These are phyloP conservation scores for Lobophora halterata DNA, from an alignment of 2,888 invertebrate genomes.

Conservation along the genomic window DNA sequence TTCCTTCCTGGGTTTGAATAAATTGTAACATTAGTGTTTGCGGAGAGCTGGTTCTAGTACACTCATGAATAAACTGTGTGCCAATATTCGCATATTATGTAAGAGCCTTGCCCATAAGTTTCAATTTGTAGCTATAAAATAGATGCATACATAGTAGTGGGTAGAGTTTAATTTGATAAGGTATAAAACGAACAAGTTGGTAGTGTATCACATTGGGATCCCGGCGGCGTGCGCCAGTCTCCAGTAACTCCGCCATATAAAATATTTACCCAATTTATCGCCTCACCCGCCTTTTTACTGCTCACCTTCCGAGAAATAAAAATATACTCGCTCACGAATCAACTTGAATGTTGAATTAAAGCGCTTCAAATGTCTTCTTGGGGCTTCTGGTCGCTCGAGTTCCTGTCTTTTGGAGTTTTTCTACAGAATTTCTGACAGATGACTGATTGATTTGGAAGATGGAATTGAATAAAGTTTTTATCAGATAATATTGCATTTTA, in stretches of 20 bases:
- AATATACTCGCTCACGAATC: constrained; percentile 27
- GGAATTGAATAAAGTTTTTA: no score
- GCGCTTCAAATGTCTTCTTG: constrained; percentile 14
- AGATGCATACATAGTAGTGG: no score
- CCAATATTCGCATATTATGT: no score
- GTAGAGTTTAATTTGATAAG: constrained; percentile 15
- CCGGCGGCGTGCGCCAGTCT: constrained; percentile 8
- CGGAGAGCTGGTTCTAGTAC: no score
- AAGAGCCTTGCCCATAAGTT: no score
- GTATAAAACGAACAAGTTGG: constrained; percentile 10
- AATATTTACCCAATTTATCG: constrained; percentile 45
- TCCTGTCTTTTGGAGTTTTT: no score
- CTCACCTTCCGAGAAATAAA: constrained; percentile 29
- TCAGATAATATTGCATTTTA: no score
- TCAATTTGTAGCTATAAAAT: no score
- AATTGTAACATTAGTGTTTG: no score
- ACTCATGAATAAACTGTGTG: no score
- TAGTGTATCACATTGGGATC: constrained; percentile 21
- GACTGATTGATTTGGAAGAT: no score
- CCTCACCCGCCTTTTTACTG: constrained; percentile 35
- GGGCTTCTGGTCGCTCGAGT: constrained; percentile 7
- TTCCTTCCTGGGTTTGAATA: no score
- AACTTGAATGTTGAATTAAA: constrained; percentile 21
- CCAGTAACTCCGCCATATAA: constrained; percentile 22
- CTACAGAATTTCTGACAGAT: not conserved